phyloP scores from a whole-genome alignment of 1,140 invertebrate species.

The Bombus affinis region DNA sequence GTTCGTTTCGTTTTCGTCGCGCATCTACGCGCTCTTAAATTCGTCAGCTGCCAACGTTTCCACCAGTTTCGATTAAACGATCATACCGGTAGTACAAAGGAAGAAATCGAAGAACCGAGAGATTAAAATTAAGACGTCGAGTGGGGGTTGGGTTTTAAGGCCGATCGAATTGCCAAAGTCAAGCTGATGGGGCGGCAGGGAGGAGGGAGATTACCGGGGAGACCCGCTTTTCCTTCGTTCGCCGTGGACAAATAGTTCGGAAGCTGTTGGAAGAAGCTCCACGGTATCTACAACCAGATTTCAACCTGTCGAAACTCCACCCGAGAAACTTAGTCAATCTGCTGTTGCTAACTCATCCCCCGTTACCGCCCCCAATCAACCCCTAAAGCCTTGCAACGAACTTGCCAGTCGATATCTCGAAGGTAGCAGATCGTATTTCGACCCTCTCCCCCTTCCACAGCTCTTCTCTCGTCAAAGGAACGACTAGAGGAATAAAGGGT shows the following conservation, averaged over 20 bases:
- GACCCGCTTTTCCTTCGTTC: constrained; percentile 17
- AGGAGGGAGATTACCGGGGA: background rate
- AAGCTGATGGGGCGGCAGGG: background rate
- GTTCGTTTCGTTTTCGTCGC: background rate
- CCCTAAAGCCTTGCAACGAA: constrained; percentile 71
- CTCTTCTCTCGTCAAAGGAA: constrained; percentile 45
- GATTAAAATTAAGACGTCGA: constrained; percentile 32
- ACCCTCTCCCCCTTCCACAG: background rate
- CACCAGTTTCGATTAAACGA: background rate
- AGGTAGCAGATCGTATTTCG: constrained; percentile 71
- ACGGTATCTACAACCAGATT: constrained; percentile 75
- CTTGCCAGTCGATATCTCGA: constrained; percentile 70
- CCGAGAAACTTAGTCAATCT: constrained; percentile 79
- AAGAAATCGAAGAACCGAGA: background rate
- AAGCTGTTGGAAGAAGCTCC: constrained; percentile 62
- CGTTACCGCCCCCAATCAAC: constrained; percentile 64
- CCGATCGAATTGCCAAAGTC: constrained; percentile 33
- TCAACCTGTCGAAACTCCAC: constrained; percentile 76
- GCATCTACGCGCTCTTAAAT: background rate
- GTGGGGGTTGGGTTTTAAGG: constrained; percentile 15
- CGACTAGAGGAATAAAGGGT: constrained; percentile 46
- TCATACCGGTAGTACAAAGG: too few relatives aligned
- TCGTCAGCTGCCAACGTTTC: background rate
- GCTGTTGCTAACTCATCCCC: constrained; percentile 71
- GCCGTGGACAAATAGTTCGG: constrained; percentile 64